Base-by-base conservation (phyloP, 2,888 invertebrate species). In the Cryptops parisi region DNA sequence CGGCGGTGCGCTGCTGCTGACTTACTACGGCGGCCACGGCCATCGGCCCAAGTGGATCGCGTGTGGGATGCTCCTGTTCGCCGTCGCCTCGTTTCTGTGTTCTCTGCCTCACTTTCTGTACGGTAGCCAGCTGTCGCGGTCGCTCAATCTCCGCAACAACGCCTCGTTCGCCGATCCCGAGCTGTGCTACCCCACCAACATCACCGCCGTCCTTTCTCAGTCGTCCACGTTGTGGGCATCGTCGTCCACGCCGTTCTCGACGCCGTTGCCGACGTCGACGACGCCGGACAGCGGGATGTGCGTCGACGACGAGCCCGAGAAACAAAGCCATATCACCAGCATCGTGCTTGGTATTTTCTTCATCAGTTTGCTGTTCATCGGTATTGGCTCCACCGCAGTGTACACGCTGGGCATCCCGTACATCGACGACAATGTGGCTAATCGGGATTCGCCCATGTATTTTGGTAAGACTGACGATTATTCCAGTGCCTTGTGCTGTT, bases 31-130 rank as follows among this genome's bases (percentile, higher is more conserved):
- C 12, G 90, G 90, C 5, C 83, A 88, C 60, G 90, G 90, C 6
- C 90, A 91, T 71, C 76, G 90, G 61, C 91, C 91, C 49, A 81
- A 87, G 59, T 90, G 90, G 90, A 91, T 91, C 63, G 89, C 86
- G 50, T 84, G 85, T 74, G 88, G 90, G 27, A 89, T 89, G 85
- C 77, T 88, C 45, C 76, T 91, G 59, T 84, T 90, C 67, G 85
- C 88, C 6, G 76, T 84, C 40, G 86, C 88, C 27, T 82, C 87
- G 53, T 81, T 90, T 62, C 81, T 86, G 43, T 88, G 88, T 67
- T 84, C 90, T 58, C 70, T 87, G 68, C 90, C 90, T 38, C 90
- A 91, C 71, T 80, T 88, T 65, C 75, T 87, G 62, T 88, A 84
- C 65, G 87, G 88, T 74, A 57, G 73, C 74, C 62, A 79, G 62